These are phyloP conservation scores for Ophion costatus DNA, from an alignment of 2,888 invertebrate genomes.

Conservation along the genomic window DNA sequence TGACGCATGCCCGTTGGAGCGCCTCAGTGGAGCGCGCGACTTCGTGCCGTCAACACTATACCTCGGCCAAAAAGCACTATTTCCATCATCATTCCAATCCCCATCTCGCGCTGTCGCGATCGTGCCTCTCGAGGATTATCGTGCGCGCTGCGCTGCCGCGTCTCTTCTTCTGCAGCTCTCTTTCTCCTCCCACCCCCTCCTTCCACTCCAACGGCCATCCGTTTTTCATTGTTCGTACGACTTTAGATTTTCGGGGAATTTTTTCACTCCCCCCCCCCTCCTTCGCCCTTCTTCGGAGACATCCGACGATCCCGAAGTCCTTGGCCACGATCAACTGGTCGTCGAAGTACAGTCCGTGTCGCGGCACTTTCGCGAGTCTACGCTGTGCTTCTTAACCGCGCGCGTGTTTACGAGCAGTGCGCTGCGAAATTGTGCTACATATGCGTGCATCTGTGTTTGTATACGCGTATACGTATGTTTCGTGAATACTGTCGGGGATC, in stretches of 20 bases:
- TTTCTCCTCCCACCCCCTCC: background rate
- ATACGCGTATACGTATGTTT: background rate
- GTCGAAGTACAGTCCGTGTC: background rate
- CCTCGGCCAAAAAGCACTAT: constrained; percentile 52
- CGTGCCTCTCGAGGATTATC: constrained; percentile 59
- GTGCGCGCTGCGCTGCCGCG: constrained; percentile 33
- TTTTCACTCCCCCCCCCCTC: background rate
- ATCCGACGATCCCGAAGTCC: background rate
- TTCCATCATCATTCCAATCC: constrained; percentile 54
- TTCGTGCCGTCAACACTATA: constrained; percentile 74
- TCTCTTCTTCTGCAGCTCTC: constrained; percentile 10
- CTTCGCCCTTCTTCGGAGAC: background rate
- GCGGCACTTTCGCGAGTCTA: constrained; percentile 21
- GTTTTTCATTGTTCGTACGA: background rate
- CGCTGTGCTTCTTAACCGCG: background rate
- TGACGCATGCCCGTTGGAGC: constrained; percentile 72
- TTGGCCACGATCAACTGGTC: constrained; percentile 21
- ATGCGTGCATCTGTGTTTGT: too few species aligned
- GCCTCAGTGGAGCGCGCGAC: constrained; percentile 78
- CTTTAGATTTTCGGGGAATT: background rate
- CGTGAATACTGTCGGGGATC: constrained; percentile 9
- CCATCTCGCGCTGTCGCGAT: constrained; percentile 52
- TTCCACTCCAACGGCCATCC: background rate
- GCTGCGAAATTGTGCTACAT: constrained; percentile 31
- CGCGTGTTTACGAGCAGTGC: constrained; percentile 28